Percentiles rank a stretch among this genome's conserved stretches.
Evolutionary conservation across 1,140 invertebrate genomes (phyloP).

Genomic region (Linepithema humile): DNA sequence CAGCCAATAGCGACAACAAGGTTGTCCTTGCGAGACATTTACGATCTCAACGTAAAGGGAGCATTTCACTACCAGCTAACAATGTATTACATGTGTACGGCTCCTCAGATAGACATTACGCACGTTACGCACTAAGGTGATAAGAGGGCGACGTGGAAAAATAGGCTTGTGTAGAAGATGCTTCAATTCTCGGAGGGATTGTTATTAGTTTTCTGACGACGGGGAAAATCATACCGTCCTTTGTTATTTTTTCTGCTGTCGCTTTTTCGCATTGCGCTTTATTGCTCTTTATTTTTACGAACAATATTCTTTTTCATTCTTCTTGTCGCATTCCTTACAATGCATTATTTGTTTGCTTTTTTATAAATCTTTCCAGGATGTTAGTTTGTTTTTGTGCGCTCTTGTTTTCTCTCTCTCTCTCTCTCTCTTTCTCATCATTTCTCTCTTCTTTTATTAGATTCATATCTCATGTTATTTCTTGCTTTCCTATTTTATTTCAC

Average conservation of each 20-base stretch:
- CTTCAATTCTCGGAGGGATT: conserved; percentile 63
- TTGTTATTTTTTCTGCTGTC: neutral
- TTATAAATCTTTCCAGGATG: neutral
- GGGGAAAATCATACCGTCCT: neutral
- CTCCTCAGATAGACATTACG: conserved; percentile 34
- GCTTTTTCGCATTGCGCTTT: neutral
- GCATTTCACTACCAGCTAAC: neutral
- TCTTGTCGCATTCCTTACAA: neutral
- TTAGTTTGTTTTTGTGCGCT: neutral
- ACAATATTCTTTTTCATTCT: neutral
- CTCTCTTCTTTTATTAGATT: conserved; percentile 1
- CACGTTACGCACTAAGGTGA: conserved; percentile 60
- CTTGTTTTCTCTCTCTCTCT: neutral
- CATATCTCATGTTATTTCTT: neutral
- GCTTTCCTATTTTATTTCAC: conserved; percentile 4
- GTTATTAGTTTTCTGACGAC: neutral
- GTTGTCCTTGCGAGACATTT: conserved; percentile 21
- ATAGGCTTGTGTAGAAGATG: conserved; percentile 7
- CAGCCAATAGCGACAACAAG: neutral
- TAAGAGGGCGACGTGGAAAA: conserved; percentile 36
- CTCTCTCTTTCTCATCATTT: neutral
- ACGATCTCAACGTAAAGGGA: neutral
- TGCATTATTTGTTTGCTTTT: neutral
- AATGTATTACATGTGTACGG: conserved; percentile 3
- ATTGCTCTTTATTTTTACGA: conserved; percentile 21